These are phyloP conservation scores for Rhopalosiphum nymphaeae DNA, from an alignment of 2,888 invertebrate genomes.

Conservation along the genomic window DNA sequence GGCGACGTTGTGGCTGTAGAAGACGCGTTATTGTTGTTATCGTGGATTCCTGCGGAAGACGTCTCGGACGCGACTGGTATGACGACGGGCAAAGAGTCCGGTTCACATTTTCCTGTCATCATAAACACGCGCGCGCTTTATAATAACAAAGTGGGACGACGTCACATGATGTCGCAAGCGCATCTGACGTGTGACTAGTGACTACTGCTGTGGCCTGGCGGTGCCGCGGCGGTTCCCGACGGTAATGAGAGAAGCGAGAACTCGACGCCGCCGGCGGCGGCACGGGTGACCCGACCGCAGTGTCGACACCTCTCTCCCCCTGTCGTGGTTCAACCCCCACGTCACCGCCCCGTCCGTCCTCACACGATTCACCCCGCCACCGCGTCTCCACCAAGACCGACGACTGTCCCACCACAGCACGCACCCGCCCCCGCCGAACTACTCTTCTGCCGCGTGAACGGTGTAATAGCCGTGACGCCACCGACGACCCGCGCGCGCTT, in stretches of 20 bases:
- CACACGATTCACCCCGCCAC: conserved; percentile 51
- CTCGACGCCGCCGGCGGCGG: conserved; percentile 68
- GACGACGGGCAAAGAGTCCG: conserved; percentile 56
- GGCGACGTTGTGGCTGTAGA: conserved; percentile 52
- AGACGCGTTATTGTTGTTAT: conserved; percentile 65
- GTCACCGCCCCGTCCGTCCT: conserved; percentile 29
- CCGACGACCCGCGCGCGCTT: conserved; percentile 65
- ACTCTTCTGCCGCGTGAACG: conserved; percentile 55
- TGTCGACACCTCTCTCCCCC: conserved; percentile 64
- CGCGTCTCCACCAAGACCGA: conserved; percentile 32
- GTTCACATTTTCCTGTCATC: conserved; percentile 64
- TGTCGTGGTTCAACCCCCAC: conserved; percentile 57
- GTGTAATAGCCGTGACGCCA: conserved; percentile 65
- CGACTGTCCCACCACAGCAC: conserved; percentile 30
- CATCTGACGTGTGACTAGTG: conserved; percentile 58
- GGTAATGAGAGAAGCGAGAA: conserved; percentile 66
- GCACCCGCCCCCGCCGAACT: conserved; percentile 25
- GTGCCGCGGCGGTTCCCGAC: conserved; percentile 67
- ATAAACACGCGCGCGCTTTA: conserved; percentile 62
- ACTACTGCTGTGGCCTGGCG: conserved; percentile 57
- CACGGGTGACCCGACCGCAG: conserved; percentile 65
- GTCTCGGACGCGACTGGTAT: conserved; percentile 52
- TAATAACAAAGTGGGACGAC: conserved; percentile 51
- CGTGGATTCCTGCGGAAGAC: conserved; percentile 62
- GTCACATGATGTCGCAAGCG: conserved; percentile 61